phyloP scores from a whole-genome alignment of 2,113 vertebrate genomes.

The Dascyllus trimaculatus region DNA sequence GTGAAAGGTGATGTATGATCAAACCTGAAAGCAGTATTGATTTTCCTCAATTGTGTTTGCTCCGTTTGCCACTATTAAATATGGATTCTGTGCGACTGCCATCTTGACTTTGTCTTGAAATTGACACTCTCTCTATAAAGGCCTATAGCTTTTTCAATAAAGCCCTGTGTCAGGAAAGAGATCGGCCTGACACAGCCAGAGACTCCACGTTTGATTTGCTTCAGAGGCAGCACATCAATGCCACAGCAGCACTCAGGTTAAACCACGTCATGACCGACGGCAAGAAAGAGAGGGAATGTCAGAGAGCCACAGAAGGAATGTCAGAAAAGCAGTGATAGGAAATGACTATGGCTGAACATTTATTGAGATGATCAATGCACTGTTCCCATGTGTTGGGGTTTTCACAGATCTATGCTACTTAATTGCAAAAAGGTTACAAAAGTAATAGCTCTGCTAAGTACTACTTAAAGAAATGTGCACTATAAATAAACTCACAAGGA shows the following conservation, averaged over 20 bases:
- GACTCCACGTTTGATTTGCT: slow-evolving; percentile 56
- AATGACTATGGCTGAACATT: slow-evolving; percentile 11
- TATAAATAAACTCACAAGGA: slow-evolving; percentile 49
- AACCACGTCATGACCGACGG: slow-evolving; percentile 8
- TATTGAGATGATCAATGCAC: neutral
- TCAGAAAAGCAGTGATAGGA: neutral
- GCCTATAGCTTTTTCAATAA: slow-evolving; percentile 75
- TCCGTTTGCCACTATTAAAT: slow-evolving; percentile 84
- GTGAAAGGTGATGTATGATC: slow-evolving; percentile 79
- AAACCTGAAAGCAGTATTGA: slow-evolving; percentile 83
- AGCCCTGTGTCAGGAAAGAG: slow-evolving; percentile 69
- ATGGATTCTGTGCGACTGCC: slow-evolving; percentile 79
- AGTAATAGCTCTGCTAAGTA: slow-evolving; percentile 30
- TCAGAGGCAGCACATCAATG: slow-evolving; percentile 48
- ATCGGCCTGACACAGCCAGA: slow-evolving; percentile 52
- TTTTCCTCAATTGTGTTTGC: slow-evolving; percentile 83
- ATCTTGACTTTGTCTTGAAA: slow-evolving; percentile 80
- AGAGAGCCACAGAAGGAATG: neutral
- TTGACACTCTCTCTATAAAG: slow-evolving; percentile 81
- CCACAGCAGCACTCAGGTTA: slow-evolving; percentile 33
- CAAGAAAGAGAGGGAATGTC: neutral
- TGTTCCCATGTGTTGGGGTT: neutral
- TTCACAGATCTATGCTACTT: slow-evolving; percentile 12
- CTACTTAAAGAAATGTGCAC: slow-evolving; percentile 12
- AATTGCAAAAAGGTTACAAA: slow-evolving; percentile 30